Base-by-base conservation (phyloP, 2,797 vertebrate species). In the Chelmon rostratus region DNA sequence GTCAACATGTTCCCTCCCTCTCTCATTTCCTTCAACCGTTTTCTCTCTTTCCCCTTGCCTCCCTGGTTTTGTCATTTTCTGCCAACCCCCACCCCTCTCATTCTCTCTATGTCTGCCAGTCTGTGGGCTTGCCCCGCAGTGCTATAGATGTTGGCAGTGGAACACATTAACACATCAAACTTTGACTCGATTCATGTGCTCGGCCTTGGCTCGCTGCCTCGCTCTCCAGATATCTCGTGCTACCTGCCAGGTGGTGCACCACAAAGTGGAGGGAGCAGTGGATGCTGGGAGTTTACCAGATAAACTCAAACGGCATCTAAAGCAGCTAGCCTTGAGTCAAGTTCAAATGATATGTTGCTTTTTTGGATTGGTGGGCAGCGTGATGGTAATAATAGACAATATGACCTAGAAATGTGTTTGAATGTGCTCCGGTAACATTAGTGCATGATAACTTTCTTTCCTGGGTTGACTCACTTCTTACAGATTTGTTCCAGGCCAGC, bases 91-190 rank as follows among this genome's bases (percentile, higher is more conserved):
- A 53, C 65, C 49, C 38, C 16, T 37, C 47, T 57, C 67, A 38
- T 71, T 84, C 78, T 73, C 73, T 78, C 64, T 56, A 68, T 64
- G 65, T 35, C 54, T 66, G 56, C 76, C 86, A 75, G 52, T 81
- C 70, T 74, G 68, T 37, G 44, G 77, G 68, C 70, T 76, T 65
- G 46, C 66, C 67, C 78, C 44, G 54, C 78, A 72, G 69, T 76
- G 64, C 64, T 87, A 69, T 90, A 82, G 83, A 85, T 88, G 86
- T 83, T 89, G 83, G 76, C 79, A 76, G 74, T 64, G 59, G 83
- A 70, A 66, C 79, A 78, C 84, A 89, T 88, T 85, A 85, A 86
- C 82, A 90, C 82, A 89, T 91, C 81, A 89, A 84, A 90, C 83
- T 82, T 85, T 87, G 72, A 84, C 83, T 85, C 62, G 75, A 75